A percentile compares a stretch with the other conserved stretches of the same genome.
Conservation (phyloP, 2,113 vertebrate species). For the Gymnobelideus leadbeateri region DNA sequence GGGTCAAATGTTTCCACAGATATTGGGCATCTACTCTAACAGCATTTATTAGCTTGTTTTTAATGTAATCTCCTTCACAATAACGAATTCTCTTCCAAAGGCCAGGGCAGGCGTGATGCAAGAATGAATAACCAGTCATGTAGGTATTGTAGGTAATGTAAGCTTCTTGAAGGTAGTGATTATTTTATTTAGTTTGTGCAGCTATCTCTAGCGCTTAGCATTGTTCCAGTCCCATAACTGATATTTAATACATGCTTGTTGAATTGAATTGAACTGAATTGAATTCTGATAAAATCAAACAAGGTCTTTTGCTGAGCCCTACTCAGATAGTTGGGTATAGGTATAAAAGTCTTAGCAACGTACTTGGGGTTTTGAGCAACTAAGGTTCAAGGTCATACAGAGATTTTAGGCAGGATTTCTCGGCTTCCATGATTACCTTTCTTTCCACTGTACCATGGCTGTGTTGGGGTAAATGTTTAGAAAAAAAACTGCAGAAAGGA, state of each 20-base stretch:
- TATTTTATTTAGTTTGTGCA: neutral
- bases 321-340: neutral
- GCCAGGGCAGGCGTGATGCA: neutral
- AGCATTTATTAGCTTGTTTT: neutral
- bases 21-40: neutral
- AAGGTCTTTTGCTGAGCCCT: neutral
- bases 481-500: neutral
- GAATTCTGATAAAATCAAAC: neutral
- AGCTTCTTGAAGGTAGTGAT: neutral
- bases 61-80: neutral
- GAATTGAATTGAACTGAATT: neutral
- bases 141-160: neutral
- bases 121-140: neutral
- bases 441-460: neutral
- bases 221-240: neutral
- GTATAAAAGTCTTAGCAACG: neutral
- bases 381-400: neutral
- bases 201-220: neutral
- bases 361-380: neutral
- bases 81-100: neutral
- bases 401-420: neutral
- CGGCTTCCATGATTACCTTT: neutral
- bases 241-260: neutral
- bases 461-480: neutral
- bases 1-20: neutral